Base-by-base conservation (phyloP, 37 sponge, comb jelly and placozoan genomes). In the Petrosia ficiformis region DNA sequence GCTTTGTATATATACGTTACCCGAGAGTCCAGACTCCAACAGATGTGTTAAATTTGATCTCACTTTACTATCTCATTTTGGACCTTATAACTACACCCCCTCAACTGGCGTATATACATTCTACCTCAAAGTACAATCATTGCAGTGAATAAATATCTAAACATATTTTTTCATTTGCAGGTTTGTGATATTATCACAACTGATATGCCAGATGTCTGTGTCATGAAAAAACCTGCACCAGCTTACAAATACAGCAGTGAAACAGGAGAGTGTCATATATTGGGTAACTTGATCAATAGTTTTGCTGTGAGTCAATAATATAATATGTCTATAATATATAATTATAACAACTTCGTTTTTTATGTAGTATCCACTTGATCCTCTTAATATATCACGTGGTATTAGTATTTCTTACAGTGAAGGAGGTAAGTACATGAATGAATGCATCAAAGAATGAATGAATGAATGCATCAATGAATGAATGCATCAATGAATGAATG, bases 331-430 rank as follows among this genome's bases (percentile, higher is more conserved):
- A 61, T 11, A 22, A n/a, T 61, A 5, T 61, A n/a, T 29, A 61
- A 61, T 6, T 22, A 61, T 6, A 61, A 26, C 26, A 26, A 61
- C 11, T n/a, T 61, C 5, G n/a, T 5, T 26, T 61, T n/a, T 22
- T n/a, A 19, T 81, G 4, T 44, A 90, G 91, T 75, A 74, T 33
- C 91, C 91, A 37, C 71, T 90, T 19, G 86, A 85, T 42, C 87
- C 79, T 28, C 61, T 65, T 35, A 73, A 90, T 63, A 67, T 75
- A 6, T 36, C 60, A 21, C 44, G 38, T 35, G 91, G 91, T 8
- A 68, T 90, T 35, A 77, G 91, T 32, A 64, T 90, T 70, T 82
- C 59, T 21, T 90, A 90, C 56, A 72, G 43, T 30, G 75, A 80
- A 44, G 87, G 87, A 74, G 87, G 91, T 90, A 59, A 6, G 83